These are phyloP conservation scores for Cheirogaleus major DNA, from an alignment of 2,797 vertebrate species.

Conservation along the genomic window DNA sequence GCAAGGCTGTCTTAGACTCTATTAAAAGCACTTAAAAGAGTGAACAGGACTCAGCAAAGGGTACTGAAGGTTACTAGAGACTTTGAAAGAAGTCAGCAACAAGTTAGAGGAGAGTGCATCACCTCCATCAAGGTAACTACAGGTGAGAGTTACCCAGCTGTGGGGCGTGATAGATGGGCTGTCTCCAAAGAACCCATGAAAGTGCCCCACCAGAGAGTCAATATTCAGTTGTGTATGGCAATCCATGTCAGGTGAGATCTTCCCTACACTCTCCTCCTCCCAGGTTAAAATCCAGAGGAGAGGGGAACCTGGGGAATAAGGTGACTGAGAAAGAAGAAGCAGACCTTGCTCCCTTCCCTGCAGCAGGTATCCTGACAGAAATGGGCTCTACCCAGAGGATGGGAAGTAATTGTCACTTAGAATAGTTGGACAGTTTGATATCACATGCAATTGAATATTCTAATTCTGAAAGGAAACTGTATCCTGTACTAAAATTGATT, in stretches of 20 bases:
- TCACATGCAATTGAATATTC: neutral
- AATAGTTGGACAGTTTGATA: neutral
- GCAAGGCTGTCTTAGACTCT: neutral
- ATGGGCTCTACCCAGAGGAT: neutral
- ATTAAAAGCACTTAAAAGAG: neutral
- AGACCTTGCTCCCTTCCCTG: neutral
- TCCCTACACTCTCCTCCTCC: neutral
- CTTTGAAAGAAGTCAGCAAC: neutral
- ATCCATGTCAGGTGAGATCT: neutral
- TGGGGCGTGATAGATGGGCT: too few relatives aligned
- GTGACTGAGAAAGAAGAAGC: neutral
- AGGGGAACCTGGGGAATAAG: neutral
- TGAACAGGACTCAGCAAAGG: neutral
- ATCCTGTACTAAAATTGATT: neutral
- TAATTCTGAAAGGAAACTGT: neutral
- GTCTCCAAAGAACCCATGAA: neutral
- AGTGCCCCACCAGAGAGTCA: neutral
- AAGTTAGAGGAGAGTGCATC: neutral
- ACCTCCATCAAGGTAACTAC: neutral
- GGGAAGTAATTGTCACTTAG: neutral
- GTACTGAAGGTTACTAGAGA: neutral
- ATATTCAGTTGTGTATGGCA: too few relatives aligned
- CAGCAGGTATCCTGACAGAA: neutral
- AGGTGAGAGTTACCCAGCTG: too few relatives aligned
- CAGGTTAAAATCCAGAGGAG: neutral